Evolutionary conservation across 35 echinoderm and acorn worm genomes (phyloP), one percentile per base, ranked within the genome.

Genomic region (Amphiura filiformis): DNA sequence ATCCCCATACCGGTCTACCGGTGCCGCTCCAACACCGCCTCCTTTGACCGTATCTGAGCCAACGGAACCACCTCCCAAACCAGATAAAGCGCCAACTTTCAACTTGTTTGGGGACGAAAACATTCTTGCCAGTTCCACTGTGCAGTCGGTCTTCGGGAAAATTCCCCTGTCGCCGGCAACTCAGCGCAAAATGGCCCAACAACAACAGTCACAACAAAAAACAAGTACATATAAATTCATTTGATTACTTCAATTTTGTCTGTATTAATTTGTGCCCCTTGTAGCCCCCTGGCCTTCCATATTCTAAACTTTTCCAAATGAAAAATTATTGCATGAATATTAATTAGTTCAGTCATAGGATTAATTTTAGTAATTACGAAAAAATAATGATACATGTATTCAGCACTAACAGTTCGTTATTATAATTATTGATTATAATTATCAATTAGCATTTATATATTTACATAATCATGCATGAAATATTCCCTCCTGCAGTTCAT

Each of bases 31-130:
- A 13, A 70, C 61, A 2, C 61, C 61, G 3, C 61, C 61, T 70
- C 61, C 61, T 3, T n/a, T 70, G 61, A 70, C 61, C 28, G 26
- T 70, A 70, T 70, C 61, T 26, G 61, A 70, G 26, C 61, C 61
- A 70, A 15, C 61, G 26, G 61, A 70, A n/a, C 7, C 1, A 70
- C 61, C 9, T 70, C 61, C 17, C 15, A 70, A 70, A 70, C 61
- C 61, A 70, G 61, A 30, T 4, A 47, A 4, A 47, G 17, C 41
- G 41, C 17, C 61, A n/a, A 15, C 61, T 2, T 70, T 70, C 61
- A 70, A 70, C 61, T 70, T 70, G 26, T 70, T 70, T 70, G 61
- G 61, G 61, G 61, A 70, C 28, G 61, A 70, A 70, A 70, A 70
- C 61, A 70, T 70, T 70, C 61, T 70, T 26, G 61, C 61, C 1